A percentile compares a stretch with the other conserved stretches of the same genome.
Conservation (phyloP, 2,797 vertebrate genomes). For the Chelmon rostratus region DNA sequence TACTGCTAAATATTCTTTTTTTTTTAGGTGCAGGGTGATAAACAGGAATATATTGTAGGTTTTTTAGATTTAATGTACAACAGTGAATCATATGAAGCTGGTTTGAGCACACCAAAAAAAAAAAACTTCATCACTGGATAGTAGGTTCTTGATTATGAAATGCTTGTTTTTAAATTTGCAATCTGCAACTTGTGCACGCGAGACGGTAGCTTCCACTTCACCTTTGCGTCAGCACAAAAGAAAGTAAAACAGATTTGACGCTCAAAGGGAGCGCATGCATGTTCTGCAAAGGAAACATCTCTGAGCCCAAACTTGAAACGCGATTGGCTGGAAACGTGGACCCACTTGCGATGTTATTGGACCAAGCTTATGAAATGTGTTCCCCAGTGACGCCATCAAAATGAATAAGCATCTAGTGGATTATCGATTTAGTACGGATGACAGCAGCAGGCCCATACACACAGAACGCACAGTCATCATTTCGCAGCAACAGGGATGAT, state of each 20-base stretch:
- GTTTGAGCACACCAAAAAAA: too few relatives aligned
- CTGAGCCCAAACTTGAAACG: not conserved
- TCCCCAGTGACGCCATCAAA: not conserved
- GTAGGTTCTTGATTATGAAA: too few relatives aligned
- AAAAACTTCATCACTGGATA: too few relatives aligned
- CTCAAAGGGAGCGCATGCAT: not conserved
- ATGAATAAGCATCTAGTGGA: slow-evolving; percentile 22
- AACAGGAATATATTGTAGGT: not conserved
- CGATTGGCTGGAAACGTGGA: not conserved
- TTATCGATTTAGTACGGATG: slow-evolving; percentile 15
- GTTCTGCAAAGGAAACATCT: not conserved
- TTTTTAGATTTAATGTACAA: not conserved
- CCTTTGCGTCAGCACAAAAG: too few relatives aligned
- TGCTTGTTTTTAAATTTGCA: not conserved
- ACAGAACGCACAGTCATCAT: slow-evolving; percentile 2
- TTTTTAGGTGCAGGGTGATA: not conserved
- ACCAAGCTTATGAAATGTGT: not conserved
- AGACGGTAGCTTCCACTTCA: not conserved
- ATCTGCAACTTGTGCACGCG: not conserved
- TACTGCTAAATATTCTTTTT: not conserved
- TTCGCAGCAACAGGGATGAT: not conserved
- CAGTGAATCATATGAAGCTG: too few relatives aligned
- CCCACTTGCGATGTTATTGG: not conserved
- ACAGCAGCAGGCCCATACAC: slow-evolving; percentile 5
- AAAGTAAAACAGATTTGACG: not conserved